Evolutionary conservation across 2,888 invertebrate species (phyloP).

Genomic region (Phyllotreta striolata): DNA sequence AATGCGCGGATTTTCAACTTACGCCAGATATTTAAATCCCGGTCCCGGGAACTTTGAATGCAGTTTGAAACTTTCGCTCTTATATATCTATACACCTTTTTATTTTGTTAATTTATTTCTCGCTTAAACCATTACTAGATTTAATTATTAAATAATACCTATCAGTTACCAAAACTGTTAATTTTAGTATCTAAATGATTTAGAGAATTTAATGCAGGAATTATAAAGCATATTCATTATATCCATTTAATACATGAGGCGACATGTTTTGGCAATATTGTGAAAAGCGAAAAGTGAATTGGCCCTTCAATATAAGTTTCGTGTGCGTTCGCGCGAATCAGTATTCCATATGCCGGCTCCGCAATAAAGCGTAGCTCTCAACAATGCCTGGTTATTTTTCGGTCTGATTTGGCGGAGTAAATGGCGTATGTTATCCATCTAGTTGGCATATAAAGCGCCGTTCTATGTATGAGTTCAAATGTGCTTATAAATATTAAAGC

Average conservation of each 20-base stretch:
- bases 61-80: neutral
- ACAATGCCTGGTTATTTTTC: constrained; percentile 59
- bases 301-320: constrained; percentile 39
- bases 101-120: too few species aligned
- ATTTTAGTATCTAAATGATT: too few species aligned
- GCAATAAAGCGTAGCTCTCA: constrained; percentile 57
- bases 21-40: constrained; percentile 18
- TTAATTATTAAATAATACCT: too few species aligned
- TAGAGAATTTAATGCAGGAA: too few species aligned
- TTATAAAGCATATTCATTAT: constrained; percentile 22
- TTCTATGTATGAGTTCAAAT: constrained; percentile 49
- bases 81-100: neutral
- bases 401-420: constrained; percentile 56
- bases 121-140: too few species aligned
- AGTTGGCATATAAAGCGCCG: constrained; percentile 51
- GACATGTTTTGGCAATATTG: constrained; percentile 50
- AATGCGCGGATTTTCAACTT: constrained; percentile 27
- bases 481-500: constrained; percentile 48
- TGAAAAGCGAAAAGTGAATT: constrained; percentile 46
- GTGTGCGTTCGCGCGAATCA: constrained; percentile 48
- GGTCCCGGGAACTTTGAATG: neutral
- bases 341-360: constrained; percentile 56
- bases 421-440: constrained; percentile 60
- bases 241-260: constrained; percentile 43
- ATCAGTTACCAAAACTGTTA: too few species aligned